phyloP scores from a whole-genome alignment of 2,797 vertebrate genomes.

The Tarsius wallacei region DNA sequence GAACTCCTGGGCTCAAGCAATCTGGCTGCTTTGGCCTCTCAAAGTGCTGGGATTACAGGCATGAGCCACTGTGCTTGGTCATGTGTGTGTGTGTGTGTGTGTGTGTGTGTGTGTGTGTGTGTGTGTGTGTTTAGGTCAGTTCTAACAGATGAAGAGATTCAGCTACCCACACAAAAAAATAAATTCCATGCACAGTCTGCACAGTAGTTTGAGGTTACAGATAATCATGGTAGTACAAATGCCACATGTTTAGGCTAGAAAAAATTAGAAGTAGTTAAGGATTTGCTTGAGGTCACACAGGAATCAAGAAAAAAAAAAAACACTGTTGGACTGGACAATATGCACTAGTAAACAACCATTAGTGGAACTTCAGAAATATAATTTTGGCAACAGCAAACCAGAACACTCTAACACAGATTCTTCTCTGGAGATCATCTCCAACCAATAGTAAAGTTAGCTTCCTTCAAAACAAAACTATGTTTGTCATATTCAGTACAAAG shows the following conservation, averaged over 20 bases:
- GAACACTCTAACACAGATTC: constrained; percentile 24
- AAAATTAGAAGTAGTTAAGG: neutral
- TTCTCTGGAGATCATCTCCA: neutral
- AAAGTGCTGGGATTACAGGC: no score
- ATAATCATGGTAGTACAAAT: constrained; percentile 27
- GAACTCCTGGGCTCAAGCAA: no score
- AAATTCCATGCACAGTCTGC: constrained; percentile 24
- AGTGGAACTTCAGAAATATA: neutral
- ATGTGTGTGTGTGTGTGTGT: no score
- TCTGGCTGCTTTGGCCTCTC: no score
- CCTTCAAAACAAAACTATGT: neutral
- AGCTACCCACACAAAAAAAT: constrained; percentile 45
- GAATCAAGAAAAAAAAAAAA: neutral
- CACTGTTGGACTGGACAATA: neutral
- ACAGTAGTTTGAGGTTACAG: constrained; percentile 24
- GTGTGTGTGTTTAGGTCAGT: neutral
- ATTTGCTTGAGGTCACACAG: neutral
- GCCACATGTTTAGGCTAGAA: neutral
- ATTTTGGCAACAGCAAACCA: constrained; percentile 4
- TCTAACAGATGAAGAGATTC: constrained; percentile 41
- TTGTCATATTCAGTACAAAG: neutral
- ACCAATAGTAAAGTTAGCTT: neutral
- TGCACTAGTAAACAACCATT: neutral
- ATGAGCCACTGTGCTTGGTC: no score
- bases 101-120: no score